Conservation (phyloP, 2,888 invertebrate species). For the Eupithecia exiguata region DNA sequence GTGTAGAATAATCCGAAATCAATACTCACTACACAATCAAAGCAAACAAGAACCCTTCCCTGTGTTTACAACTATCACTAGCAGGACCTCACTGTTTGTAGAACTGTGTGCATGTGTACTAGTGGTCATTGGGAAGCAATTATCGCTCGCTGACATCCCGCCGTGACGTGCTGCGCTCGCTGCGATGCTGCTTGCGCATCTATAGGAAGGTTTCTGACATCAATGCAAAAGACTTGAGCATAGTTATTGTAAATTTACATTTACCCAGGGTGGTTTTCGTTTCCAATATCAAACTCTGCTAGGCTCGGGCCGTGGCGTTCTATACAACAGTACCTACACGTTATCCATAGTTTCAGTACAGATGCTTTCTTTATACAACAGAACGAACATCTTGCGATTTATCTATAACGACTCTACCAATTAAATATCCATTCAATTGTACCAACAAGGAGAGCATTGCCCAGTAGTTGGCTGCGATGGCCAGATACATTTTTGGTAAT, state of each 20-base stretch:
- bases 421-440: too few relatives aligned
- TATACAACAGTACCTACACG: background rate
- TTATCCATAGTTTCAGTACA: background rate
- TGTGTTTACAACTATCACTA: background rate
- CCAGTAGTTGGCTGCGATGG: background rate
- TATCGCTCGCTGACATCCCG: background rate
- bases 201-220: background rate
- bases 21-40: background rate
- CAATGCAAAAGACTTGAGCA: background rate
- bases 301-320: background rate
- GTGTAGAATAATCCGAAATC: slow-evolving; percentile 1
- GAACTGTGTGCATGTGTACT: background rate
- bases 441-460: background rate
- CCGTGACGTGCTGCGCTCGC: background rate
- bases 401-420: background rate
- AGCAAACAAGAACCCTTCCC: background rate
- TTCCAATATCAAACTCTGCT: background rate
- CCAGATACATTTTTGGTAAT: background rate
- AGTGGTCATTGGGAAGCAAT: background rate
- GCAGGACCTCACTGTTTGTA: background rate
- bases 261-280: background rate
- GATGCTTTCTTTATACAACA: background rate
- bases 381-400: background rate
- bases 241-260: background rate
- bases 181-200: background rate